Evolutionary conservation across 2,113 vertebrate genomes (phyloP).

Genomic region (Furnarius figulus): DNA sequence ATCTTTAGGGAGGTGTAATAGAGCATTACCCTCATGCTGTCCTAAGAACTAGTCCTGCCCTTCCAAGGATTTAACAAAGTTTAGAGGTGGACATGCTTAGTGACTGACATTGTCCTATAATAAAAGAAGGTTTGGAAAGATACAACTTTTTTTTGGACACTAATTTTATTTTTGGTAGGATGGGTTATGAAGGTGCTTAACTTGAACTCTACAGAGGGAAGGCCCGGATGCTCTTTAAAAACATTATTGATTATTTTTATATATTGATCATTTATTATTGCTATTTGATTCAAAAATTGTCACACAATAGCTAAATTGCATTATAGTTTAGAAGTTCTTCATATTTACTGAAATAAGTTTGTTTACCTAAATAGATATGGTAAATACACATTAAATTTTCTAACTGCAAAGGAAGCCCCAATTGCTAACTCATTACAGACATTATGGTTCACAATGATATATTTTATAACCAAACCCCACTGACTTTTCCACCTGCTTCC

Average conservation of each 20-base stretch:
- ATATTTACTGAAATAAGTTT: not conserved
- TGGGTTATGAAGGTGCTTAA: not conserved
- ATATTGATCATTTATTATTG: not conserved
- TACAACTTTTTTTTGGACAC: not conserved
- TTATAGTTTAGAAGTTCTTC: not conserved
- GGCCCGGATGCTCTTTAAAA: not conserved
- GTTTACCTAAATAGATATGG: not conserved
- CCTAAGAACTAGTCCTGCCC: not conserved
- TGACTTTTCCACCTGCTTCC: not conserved
- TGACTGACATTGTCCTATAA: not conserved
- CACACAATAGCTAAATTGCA: not conserved
- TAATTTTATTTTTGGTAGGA: not conserved
- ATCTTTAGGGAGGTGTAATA: not conserved
- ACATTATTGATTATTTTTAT: not conserved
- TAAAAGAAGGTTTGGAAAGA: not conserved
- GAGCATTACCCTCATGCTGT: not conserved
- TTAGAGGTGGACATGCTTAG: not conserved
- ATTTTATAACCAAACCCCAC: not conserved
- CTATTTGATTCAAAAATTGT: not conserved
- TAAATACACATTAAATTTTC: not conserved
- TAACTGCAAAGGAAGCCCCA: not conserved
- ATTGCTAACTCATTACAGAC: not conserved
- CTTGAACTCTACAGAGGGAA: not conserved
- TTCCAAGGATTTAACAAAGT: not conserved
- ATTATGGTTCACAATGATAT: not conserved